Evolutionary conservation across 2,888 invertebrate species (phyloP), one percentile per base, ranked within the genome.

Genomic region (Heliconius sara): DNA sequence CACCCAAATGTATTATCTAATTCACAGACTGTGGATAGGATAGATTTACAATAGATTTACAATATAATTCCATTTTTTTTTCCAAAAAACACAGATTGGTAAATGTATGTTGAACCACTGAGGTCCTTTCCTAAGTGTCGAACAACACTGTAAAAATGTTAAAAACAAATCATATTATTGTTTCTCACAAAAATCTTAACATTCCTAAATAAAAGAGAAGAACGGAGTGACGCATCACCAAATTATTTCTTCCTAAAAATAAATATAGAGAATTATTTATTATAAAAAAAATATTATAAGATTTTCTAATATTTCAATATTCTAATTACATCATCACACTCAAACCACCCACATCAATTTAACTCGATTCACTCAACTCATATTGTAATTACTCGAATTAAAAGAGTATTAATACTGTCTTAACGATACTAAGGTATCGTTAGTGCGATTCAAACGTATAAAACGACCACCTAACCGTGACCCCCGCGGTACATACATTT

Each of bases 331-430:
- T 63, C 34, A 68, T 74, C 75, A 60, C 34, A 66, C 27, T 72
- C 76, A 67, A 65, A 78, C 80, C 77, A 80, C 79, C 75, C 77
- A 82, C 81, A 81, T 79, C 73, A 80, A 76, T 81, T 79, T 80
- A 81, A 77, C 78, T 73, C 77, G 83, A 86, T 86, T 85, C 85
- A 85, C 83, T 86, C 89, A 91, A 89, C 90, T 89, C 90, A 89
- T 86, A 87, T 86, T 85, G 87, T 90, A 92, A 93, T 94, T 93
- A 92, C 91, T 90, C 92, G 89, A 89, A 93, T 93, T 92, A 91
- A 93, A 92, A 91, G 89, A 89, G 87, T 91, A 93, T 94, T 93
- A 93, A 91, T 89, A 90, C 89, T 90, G 91, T 89, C 89, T 87
- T 87, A 85, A 87, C 88, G 88, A 88, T 87, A 89, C 89, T 85